These are phyloP conservation scores for Spea hammondii DNA, from an alignment of 2,797 vertebrate species.

Conservation along the genomic window DNA sequence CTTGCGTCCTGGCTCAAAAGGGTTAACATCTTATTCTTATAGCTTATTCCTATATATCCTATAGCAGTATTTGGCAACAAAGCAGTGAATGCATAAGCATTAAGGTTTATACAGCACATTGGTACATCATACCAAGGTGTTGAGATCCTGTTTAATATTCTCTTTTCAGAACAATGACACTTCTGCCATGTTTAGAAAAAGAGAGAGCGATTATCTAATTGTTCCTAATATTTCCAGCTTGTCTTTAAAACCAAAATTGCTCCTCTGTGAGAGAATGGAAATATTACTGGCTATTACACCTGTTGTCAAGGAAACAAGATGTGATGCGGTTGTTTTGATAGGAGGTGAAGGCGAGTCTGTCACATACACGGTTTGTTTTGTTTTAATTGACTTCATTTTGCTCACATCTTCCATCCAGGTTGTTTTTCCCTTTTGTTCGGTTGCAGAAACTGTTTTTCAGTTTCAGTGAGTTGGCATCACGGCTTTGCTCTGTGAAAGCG, in stretches of 20 bases:
- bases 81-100: not conserved
- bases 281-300: slow-evolving; percentile 45
- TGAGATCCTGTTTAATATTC: not conserved
- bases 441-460: not conserved
- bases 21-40: not conserved
- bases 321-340: slow-evolving; percentile 43
- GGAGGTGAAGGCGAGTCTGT: slow-evolving; percentile 48
- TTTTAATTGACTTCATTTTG: slow-evolving; percentile 52
- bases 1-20: not conserved
- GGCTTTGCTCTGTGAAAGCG: not conserved
- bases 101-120: not conserved
- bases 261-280: slow-evolving; percentile 33
- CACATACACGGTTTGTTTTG: slow-evolving; percentile 44
- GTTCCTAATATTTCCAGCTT: slow-evolving; percentile 39
- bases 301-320: slow-evolving; percentile 52
- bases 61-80: not conserved
- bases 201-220: slow-evolving; percentile 36
- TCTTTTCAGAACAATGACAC: slow-evolving; percentile 6
- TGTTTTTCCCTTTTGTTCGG: slow-evolving; percentile 23
- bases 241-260: slow-evolving; percentile 27
- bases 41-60: too few species aligned
- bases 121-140: not conserved
- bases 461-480: not conserved
- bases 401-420: slow-evolving; percentile 21
- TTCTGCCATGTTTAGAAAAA: slow-evolving; percentile 9